Evolutionary conservation across 2,113 vertebrate species (phyloP), one percentile per base, ranked within the genome.

Genomic region (Oreochromis tanganicae): DNA sequence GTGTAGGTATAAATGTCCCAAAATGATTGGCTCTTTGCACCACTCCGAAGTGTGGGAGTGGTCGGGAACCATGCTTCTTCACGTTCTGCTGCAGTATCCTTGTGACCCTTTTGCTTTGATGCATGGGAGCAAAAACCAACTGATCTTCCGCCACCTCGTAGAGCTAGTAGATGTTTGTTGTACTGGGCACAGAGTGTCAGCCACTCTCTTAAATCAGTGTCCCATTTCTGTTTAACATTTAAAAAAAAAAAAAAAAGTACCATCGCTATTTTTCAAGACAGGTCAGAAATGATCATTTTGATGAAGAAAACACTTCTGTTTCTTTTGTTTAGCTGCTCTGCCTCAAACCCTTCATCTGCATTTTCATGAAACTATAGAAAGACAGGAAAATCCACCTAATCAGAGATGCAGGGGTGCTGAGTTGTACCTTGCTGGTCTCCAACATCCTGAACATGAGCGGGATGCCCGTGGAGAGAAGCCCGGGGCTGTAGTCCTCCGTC

Each of bases 381-480:
- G 61, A 48, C 43, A 12, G 43, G 27, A 29, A 29, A 48, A 78
- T 1, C 41, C 41, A 19, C 41, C 29, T 3, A 27, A 7, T 66
- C 21, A 17, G 68, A 4, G 41, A 0, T 14, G 2, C 41, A 43
- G 32, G 24, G 79, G 3, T 4, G 11, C 9, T 27, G 36, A 38
- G 19, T 4, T 5, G 32, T 61, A 98, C 98, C 90, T 98, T 98
- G 96, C 97, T 98, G 96, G 94, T 97, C 87, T 96, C 96, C 86
- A 99, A 91, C 95, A 98, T 97, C 59, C 96, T 95, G 54, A 99
- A 98, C 97, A 99, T 96, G 85, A 98, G 96, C 9, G 97, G 97
- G 13, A 99, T 17, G 32, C 97, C 98, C 36, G 97, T 93, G 0
- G 84, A 96, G 83, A 97, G 96, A 80, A 99, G 95, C 91, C 98